Conservation (phyloP, 2,113 vertebrate species). For the Syngnathus floridae region DNA sequence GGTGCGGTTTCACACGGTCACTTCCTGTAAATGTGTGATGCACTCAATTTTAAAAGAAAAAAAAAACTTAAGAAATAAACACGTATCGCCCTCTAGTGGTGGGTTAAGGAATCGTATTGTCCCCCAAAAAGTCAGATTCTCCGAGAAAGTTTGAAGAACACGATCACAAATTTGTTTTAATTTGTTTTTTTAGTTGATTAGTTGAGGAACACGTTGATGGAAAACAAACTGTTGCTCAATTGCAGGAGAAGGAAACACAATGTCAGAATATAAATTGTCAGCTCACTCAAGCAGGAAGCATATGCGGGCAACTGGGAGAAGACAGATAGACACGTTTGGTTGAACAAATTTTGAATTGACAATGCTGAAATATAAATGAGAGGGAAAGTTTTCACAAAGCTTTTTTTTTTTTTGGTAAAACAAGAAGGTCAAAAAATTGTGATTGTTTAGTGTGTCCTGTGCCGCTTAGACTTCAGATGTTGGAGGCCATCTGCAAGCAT, state of each 20-base stretch:
- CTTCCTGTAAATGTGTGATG: not conserved
- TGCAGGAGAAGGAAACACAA: slow-evolving; percentile 3
- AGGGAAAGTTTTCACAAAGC: not conserved
- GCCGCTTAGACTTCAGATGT: slow-evolving; percentile 87
- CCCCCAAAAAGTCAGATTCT: no score
- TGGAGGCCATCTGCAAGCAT: slow-evolving; percentile 98
- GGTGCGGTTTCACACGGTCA: slow-evolving; percentile 59
- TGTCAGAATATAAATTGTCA: slow-evolving; percentile 10
- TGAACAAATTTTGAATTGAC: not conserved
- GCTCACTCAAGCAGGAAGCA: not conserved
- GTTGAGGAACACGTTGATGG: slow-evolving; percentile 4
- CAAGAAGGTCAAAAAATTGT: no score
- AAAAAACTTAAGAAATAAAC: no score
- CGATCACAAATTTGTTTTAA: slow-evolving; percentile 7
- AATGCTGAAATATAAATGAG: no score
- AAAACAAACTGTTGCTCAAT: slow-evolving; percentile 9
- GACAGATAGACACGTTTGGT: not conserved
- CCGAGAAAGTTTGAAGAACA: no score
- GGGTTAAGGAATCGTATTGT: not conserved
- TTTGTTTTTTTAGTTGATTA: slow-evolving; percentile 9
- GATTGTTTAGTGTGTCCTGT: not conserved
- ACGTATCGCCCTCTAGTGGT: not conserved
- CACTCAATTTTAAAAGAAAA: not conserved
- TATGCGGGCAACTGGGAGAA: not conserved
- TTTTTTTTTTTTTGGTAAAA: no score